Conservation (phyloP, 2,797 vertebrate species). For the Rhadinocentrus ornatus region DNA sequence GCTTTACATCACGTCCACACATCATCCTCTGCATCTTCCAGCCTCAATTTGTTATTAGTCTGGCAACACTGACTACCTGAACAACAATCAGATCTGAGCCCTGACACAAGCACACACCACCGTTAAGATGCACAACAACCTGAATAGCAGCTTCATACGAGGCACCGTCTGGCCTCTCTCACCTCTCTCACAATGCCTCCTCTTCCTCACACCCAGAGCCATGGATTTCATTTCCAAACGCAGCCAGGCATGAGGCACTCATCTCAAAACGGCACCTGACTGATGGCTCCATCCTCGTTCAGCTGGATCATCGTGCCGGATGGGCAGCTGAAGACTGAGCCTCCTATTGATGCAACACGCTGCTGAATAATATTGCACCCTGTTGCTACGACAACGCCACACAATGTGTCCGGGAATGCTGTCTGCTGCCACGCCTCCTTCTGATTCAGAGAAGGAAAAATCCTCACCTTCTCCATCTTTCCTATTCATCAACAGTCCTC, state of each 20-base stretch:
- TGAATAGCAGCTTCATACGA: slow-evolving; percentile 53
- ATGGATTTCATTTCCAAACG: slow-evolving; percentile 68
- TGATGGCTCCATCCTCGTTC: slow-evolving; percentile 55
- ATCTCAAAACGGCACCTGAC: slow-evolving; percentile 46
- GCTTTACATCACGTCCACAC: slow-evolving; percentile 39
- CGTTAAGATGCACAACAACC: slow-evolving; percentile 52
- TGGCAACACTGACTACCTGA: slow-evolving; percentile 9
- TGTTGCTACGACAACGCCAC: slow-evolving; percentile 77
- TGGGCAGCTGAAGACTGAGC: slow-evolving; percentile 60
- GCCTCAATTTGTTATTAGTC: slow-evolving; percentile 10
- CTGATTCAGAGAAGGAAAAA: slow-evolving; percentile 57
- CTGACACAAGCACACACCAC: slow-evolving; percentile 24
- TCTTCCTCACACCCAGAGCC: slow-evolving; percentile 75
- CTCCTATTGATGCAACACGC: slow-evolving; percentile 72
- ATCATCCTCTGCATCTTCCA: slow-evolving; percentile 22
- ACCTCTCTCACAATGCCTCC: slow-evolving; percentile 75
- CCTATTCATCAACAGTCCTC: background rate
- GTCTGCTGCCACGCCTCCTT: slow-evolving; percentile 54
- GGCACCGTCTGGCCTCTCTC: slow-evolving; percentile 63
- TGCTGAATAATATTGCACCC: slow-evolving; percentile 70
- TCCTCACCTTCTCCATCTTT: slow-evolving; percentile 43
- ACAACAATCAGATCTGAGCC: slow-evolving; percentile 39
- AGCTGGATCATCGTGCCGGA: slow-evolving; percentile 64
- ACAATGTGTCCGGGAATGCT: slow-evolving; percentile 78
- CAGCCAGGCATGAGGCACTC: slow-evolving; percentile 44